A percentile compares a stretch with the other conserved stretches of the same genome.
Conservation (phyloP, 2,797 vertebrate species). For the Sebastes baramenuke region DNA sequence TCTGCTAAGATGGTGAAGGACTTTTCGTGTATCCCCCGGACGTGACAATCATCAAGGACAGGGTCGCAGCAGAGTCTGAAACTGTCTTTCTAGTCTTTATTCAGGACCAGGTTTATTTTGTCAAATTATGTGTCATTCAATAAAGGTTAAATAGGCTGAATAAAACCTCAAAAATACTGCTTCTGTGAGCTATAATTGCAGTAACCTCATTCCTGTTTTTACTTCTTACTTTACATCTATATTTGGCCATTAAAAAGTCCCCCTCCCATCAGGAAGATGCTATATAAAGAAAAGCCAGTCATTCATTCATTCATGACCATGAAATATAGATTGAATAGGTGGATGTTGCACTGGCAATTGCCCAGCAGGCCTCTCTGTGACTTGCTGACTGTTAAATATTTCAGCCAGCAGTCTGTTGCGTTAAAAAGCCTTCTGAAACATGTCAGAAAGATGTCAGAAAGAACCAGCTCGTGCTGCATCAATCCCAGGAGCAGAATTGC, state of each 20-base stretch:
- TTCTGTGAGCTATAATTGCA: background rate
- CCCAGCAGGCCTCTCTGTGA: slow-evolving; percentile 47
- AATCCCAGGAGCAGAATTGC: slow-evolving; percentile 1
- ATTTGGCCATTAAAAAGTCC: slow-evolving; percentile 21
- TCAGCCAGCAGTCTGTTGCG: slow-evolving; percentile 45
- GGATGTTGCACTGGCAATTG: slow-evolving; percentile 48
- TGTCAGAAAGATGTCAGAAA: slow-evolving; percentile 37
- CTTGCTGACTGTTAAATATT: slow-evolving; percentile 68
- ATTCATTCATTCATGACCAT: slow-evolving; percentile 68
- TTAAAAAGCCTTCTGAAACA: slow-evolving; percentile 49
- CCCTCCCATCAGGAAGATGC: slow-evolving; percentile 11
- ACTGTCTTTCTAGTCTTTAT: background rate
- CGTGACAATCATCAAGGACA: background rate
- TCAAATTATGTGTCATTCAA: background rate
- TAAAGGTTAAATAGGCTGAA: background rate
- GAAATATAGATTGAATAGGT: slow-evolving; percentile 70
- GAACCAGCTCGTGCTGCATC: slow-evolving; percentile 14
- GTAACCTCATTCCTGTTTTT: background rate
- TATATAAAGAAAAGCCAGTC: slow-evolving; percentile 57
- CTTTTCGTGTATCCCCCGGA: background rate
- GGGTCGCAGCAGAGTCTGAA: background rate
- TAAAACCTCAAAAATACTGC: background rate
- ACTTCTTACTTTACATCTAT: slow-evolving; percentile 10
- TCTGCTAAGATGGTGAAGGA: background rate
- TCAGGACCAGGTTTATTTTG: background rate